These are phyloP conservation scores for Cloeon dipterum DNA, from an alignment of 2,888 invertebrate genomes.

Conservation along the genomic window DNA sequence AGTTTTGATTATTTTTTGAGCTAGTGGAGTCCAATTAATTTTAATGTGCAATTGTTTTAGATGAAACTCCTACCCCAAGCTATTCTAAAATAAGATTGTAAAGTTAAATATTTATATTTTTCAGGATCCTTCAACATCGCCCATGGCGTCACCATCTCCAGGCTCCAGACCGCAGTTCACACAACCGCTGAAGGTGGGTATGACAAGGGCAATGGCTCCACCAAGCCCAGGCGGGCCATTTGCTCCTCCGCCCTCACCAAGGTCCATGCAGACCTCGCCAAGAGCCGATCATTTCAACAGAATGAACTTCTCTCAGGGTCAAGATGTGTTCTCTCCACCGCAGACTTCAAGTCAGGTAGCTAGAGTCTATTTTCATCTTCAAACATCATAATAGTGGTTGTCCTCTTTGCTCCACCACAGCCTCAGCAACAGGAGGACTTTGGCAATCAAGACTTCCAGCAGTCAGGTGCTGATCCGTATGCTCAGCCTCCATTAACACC, in stretches of 20 bases:
- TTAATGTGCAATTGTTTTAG: too few relatives aligned
- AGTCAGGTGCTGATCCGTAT: slow-evolving; percentile 12
- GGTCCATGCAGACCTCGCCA: neutral
- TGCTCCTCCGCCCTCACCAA: slow-evolving; percentile 6
- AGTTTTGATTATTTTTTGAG: too few relatives aligned
- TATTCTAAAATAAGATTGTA: too few relatives aligned
- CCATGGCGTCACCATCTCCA: slow-evolving; percentile 14
- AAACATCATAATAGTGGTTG: too few relatives aligned
- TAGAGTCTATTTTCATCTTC: neutral
- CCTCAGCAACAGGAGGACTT: neutral
- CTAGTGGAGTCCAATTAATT: too few relatives aligned
- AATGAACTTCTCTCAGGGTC: neutral
- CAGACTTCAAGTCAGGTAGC: neutral
- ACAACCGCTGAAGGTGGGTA: slow-evolving; percentile 17
- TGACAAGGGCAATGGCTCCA: slow-evolving; percentile 14
- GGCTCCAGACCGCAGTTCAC: slow-evolving; percentile 14
- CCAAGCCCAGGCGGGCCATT: slow-evolving; percentile 8
- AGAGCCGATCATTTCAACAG: slow-evolving; percentile 5
- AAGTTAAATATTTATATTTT: too few relatives aligned
- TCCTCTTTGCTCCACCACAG: too few relatives aligned
- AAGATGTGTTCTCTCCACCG: neutral
- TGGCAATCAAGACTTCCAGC: neutral
- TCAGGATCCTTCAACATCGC: too few relatives aligned
- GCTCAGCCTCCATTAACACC: slow-evolving; percentile 19
- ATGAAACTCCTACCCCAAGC: too few relatives aligned